Evolutionary conservation across 2,797 vertebrate genomes (phyloP).

Genomic region (Aythya fuligula): DNA sequence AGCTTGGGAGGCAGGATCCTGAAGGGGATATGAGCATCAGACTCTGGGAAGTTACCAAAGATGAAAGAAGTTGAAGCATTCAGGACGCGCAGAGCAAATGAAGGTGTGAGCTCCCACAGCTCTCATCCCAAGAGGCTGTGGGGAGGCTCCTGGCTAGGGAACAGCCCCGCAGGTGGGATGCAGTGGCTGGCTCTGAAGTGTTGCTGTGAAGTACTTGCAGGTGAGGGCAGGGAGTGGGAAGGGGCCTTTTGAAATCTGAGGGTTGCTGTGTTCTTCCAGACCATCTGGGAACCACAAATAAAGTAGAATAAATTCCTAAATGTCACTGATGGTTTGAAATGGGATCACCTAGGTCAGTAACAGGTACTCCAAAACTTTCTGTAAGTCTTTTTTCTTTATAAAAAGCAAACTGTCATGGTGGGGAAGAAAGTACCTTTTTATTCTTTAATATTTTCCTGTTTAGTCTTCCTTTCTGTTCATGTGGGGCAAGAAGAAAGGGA

Average conservation of each 20-base stretch:
- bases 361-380: background rate
- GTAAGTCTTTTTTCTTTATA: background rate
- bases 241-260: background rate
- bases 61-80: background rate
- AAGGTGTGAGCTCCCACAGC: background rate
- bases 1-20: background rate
- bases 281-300: background rate
- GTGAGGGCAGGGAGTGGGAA: background rate
- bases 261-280: background rate
- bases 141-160: background rate
- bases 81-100: background rate
- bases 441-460: background rate
- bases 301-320: background rate
- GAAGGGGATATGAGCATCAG: accelerated
- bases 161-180: background rate
- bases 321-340: background rate
- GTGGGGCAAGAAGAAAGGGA: background rate
- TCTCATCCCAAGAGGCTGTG: background rate
- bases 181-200: background rate
- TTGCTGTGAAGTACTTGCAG: background rate
- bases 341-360: background rate
- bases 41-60: background rate
- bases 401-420: background rate
- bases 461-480: background rate
- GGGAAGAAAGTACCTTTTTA: background rate